Conservation (phyloP, 1,140 invertebrate genomes). For the Bombus superbus region DNA sequence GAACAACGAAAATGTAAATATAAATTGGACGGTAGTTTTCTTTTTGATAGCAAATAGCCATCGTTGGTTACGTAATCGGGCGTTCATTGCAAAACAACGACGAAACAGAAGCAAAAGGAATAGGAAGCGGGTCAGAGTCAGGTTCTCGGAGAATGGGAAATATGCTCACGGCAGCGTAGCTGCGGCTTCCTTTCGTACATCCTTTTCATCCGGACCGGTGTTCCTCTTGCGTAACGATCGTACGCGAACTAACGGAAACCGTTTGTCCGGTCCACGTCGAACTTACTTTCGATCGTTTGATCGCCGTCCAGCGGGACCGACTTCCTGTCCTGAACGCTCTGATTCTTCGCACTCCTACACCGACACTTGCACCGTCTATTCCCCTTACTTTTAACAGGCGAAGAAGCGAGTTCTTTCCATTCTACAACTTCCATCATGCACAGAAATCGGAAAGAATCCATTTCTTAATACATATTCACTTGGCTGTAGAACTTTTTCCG, state of each 20-base stretch:
- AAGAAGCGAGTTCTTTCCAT: too few relatives aligned
- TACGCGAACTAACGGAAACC: conserved; percentile 48
- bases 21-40: neutral
- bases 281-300: conserved; percentile 48
- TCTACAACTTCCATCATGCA: too few relatives aligned
- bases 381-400: too few relatives aligned
- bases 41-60: neutral
- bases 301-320: neutral
- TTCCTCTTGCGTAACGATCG: conserved; percentile 73
- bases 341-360: neutral
- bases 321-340: conserved; percentile 23
- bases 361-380: too few relatives aligned
- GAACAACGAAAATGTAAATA: too few relatives aligned
- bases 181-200: conserved; percentile 72
- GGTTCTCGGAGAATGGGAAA: conserved; percentile 72
- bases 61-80: neutral
- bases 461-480: neutral
- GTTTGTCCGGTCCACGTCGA: conserved; percentile 40
- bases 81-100: neutral
- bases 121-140: conserved; percentile 67
- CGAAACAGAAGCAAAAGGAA: conserved; percentile 29
- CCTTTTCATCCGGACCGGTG: conserved; percentile 57
- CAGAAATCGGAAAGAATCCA: too few relatives aligned
- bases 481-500: neutral
- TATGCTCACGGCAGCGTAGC: conserved; percentile 75